These are phyloP conservation scores for Empidonax alnorum DNA, from an alignment of 2,113 vertebrate species.

Conservation along the genomic window DNA sequence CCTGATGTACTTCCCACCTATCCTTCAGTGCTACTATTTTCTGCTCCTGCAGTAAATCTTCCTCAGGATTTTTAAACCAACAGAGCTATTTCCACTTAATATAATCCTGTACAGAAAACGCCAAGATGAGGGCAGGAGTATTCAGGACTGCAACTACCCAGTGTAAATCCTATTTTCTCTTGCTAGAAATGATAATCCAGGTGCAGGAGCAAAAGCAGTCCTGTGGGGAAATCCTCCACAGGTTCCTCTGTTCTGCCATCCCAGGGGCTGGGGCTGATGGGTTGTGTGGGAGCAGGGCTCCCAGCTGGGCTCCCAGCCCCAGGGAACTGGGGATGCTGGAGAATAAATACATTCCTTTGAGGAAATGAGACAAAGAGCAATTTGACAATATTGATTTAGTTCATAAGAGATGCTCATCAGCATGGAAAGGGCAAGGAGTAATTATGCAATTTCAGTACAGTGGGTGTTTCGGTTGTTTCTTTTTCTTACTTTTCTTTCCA, in stretches of 20 bases:
- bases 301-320: not conserved
- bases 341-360: conserved; percentile 30
- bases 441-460: conserved; percentile 65
- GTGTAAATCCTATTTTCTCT: not conserved
- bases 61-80: not conserved
- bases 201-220: not conserved
- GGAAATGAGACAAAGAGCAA: not conserved
- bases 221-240: not conserved
- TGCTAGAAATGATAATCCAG: not conserved
- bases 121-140: not conserved
- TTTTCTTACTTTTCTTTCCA: not conserved
- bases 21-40: not conserved
- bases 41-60: not conserved
- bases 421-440: not conserved
- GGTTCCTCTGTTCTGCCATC: not conserved
- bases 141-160: not conserved
- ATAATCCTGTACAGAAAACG: not conserved
- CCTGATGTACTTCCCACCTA: not conserved
- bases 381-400: conserved; percentile 37
- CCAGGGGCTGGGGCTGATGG: not conserved
- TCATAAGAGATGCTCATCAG: conserved; percentile 25
- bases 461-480: not conserved
- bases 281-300: not conserved
- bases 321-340: not conserved
- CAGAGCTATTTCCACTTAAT: not conserved